A percentile compares a stretch with the other conserved stretches of the same genome.
These are phyloP conservation scores for Tetranychus piercei DNA, from an alignment of 2,888 invertebrate genomes.

Conservation along the genomic window DNA sequence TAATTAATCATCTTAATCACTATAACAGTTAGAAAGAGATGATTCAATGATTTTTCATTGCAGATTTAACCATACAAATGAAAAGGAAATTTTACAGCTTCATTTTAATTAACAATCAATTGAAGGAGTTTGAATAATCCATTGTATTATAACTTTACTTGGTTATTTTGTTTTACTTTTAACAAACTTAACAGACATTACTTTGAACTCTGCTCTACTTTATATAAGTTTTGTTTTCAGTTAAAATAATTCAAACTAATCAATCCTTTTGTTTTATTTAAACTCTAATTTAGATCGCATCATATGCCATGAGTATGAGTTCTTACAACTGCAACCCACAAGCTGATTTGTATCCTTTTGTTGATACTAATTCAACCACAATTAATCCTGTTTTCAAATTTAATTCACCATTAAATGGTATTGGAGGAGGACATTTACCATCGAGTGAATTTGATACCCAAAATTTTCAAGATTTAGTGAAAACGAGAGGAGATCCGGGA, in stretches of 20 bases:
- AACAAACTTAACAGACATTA: too few relatives aligned
- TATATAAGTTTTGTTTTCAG: too few relatives aligned
- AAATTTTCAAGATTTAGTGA: conserved; percentile 11
- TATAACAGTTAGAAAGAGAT: too few relatives aligned
- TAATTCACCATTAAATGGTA: conserved; percentile 3
- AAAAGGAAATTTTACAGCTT: too few relatives aligned
- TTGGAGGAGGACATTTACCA: not conserved
- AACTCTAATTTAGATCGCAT: not conserved
- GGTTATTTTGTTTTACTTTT: not conserved
- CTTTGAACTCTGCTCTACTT: too few relatives aligned
- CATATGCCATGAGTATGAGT: conserved; percentile 12
- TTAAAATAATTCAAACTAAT: too few relatives aligned
- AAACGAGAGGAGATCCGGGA: not conserved
- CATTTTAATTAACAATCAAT: too few relatives aligned
- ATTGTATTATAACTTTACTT: not conserved
- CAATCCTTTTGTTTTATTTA: not conserved
- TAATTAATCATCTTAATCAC: too few relatives aligned
- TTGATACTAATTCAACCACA: conserved; percentile 13
- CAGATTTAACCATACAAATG: too few relatives aligned
- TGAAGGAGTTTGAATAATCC: too few relatives aligned
- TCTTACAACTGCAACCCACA: conserved; percentile 5
- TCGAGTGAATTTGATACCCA: conserved; percentile 13
- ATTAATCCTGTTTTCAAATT: conserved; percentile 15
- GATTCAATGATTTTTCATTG: too few relatives aligned
- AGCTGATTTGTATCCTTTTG: conserved; percentile 1